phyloP scores from a whole-genome alignment of 2,113 vertebrate species.

The Cavia aperea region DNA sequence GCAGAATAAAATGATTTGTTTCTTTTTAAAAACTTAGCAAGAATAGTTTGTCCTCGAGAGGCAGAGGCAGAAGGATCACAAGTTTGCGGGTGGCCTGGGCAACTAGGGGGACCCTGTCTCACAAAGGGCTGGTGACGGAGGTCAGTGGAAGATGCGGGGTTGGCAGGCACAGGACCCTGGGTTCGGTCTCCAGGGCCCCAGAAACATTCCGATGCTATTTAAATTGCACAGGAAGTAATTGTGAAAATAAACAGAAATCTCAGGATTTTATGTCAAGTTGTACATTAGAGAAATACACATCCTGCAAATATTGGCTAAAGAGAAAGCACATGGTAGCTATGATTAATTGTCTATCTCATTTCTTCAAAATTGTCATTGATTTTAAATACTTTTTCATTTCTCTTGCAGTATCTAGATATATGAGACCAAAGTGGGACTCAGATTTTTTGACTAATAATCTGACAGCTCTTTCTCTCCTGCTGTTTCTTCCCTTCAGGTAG shows the following conservation, averaged over 20 bases:
- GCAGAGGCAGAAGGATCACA: too few species aligned
- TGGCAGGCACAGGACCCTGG: too few species aligned
- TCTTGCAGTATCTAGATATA: slow-evolving; percentile 84
- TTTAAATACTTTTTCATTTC: slow-evolving; percentile 68
- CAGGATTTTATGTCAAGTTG: slow-evolving; percentile 1
- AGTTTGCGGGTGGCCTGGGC: too few species aligned
- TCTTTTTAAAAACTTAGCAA: slow-evolving; percentile 9
- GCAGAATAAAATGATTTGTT: background rate
- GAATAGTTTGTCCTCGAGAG: background rate
- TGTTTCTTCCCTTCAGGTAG: too few species aligned
- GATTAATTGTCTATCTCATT: slow-evolving; percentile 23
- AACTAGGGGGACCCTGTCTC: too few species aligned
- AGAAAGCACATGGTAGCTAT: background rate
- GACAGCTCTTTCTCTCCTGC: too few species aligned
- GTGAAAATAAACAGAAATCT: background rate
- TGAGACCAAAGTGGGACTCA: slow-evolving; percentile 90
- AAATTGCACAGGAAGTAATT: too few species aligned
- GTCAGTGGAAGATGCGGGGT: too few species aligned
- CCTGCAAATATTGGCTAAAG: slow-evolving; percentile 29
- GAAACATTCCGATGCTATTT: too few species aligned
- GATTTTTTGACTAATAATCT: slow-evolving; percentile 1
- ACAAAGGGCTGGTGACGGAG: too few species aligned
- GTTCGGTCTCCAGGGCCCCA: too few species aligned
- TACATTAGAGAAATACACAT: background rate
- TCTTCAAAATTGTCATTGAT: slow-evolving; percentile 47